A percentile compares a stretch with the other conserved stretches of the same genome.
These are phyloP conservation scores for Oligia latruncula DNA, from an alignment of 2,888 invertebrate genomes.

Conservation along the genomic window DNA sequence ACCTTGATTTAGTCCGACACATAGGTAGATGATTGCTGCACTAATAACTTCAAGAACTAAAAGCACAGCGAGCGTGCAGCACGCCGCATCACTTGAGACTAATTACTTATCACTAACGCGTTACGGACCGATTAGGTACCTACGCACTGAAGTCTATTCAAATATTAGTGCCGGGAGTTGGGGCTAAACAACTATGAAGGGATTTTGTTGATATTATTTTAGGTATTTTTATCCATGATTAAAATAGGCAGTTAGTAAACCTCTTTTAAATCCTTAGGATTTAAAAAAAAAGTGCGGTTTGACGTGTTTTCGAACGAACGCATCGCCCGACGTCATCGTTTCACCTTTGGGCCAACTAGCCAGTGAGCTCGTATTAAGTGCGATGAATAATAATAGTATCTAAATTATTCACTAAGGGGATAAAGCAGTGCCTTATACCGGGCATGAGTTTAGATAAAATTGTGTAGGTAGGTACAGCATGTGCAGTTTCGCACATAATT, in stretches of 20 bases:
- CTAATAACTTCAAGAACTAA: conserved; percentile 1
- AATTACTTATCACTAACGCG: conserved; percentile 41
- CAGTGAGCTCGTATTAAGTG: neutral
- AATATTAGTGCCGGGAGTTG: conserved; percentile 32
- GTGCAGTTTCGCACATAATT: too few species aligned
- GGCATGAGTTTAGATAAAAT: too few species aligned
- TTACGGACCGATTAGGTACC: conserved; percentile 22
- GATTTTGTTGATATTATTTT: neutral
- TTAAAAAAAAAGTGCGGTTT: neutral
- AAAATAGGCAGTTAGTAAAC: neutral
- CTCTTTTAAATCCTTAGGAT: neutral
- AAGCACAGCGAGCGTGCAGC: conserved; percentile 7
- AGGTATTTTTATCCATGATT: conserved; percentile 1
- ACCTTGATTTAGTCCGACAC: neutral
- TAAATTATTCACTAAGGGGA: too few species aligned
- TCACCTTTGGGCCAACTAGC: neutral
- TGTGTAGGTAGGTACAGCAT: too few species aligned
- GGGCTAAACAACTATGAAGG: neutral
- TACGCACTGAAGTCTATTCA: conserved; percentile 34
- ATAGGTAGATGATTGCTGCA: neutral
- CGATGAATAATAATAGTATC: too few species aligned
- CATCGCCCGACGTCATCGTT: neutral
- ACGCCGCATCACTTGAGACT: conserved; percentile 40
- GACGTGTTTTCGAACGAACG: neutral
- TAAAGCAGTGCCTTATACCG: too few species aligned